Evolutionary conservation across 2,888 invertebrate genomes (phyloP).

Genomic region (Idaea dimidiata): DNA sequence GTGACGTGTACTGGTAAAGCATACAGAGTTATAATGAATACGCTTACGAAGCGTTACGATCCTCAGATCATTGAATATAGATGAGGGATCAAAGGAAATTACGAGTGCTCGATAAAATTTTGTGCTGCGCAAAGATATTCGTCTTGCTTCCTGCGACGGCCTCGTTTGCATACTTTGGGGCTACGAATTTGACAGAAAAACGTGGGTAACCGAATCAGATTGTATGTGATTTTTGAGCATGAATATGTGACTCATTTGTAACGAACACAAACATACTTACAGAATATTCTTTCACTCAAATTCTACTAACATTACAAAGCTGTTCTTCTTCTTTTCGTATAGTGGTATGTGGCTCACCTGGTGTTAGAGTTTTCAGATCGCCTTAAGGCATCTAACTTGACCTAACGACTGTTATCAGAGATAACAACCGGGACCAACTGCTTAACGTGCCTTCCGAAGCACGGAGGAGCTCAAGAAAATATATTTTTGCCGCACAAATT

Average conservation of each 20-base stretch:
- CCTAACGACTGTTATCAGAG: no score
- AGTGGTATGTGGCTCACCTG: no score
- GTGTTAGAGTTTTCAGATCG: no score
- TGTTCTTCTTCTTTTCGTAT: no score
- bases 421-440: no score
- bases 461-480: no score
- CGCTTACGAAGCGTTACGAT: slow-evolving; percentile 72
- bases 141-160: slow-evolving; percentile 46
- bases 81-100: slow-evolving; percentile 78
- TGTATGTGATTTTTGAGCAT: slow-evolving; percentile 9
- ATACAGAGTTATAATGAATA: slow-evolving; percentile 71
- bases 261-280: neutral
- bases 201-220: slow-evolving; percentile 17
- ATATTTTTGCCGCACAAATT: no score
- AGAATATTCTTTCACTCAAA: no score
- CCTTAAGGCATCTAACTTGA: no score
- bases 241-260: neutral
- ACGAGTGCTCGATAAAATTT: slow-evolving; percentile 70
- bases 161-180: slow-evolving; percentile 52
- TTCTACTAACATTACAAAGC: no score
- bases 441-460: no score
- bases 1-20: slow-evolving; percentile 40
- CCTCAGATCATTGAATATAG: slow-evolving; percentile 77
- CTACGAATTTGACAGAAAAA: neutral
- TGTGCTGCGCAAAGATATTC: slow-evolving; percentile 68